Conservation (phyloP, 1,140 invertebrate species). For the Mylabris phalerata region DNA sequence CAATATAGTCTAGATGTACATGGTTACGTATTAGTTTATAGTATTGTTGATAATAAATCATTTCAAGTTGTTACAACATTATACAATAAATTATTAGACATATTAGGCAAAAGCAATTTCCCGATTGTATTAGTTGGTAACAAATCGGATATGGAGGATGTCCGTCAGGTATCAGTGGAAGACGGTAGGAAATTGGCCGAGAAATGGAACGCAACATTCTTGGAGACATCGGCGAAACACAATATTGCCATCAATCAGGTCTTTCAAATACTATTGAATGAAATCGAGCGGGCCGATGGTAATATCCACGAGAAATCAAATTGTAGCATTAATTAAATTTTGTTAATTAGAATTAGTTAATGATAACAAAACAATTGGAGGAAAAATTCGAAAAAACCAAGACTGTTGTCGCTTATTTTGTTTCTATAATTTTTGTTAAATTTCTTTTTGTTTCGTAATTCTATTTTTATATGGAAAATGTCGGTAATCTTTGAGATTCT, state of each 20-base stretch:
- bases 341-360: no score
- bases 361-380: no score
- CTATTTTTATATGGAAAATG: no score
- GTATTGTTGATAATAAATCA: slow-evolving; percentile 90
- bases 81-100: slow-evolving; percentile 93
- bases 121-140: slow-evolving; percentile 95
- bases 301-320: slow-evolving; percentile 75
- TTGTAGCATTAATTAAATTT: slow-evolving; percentile 43
- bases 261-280: slow-evolving; percentile 77
- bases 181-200: slow-evolving; percentile 90
- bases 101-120: slow-evolving; percentile 91
- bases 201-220: slow-evolving; percentile 89
- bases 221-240: slow-evolving; percentile 95
- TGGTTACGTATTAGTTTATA: slow-evolving; percentile 96
- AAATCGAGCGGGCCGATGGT: slow-evolving; percentile 88
- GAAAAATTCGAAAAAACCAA: no score
- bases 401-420: no score
- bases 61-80: slow-evolving; percentile 97
- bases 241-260: slow-evolving; percentile 69
- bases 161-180: slow-evolving; percentile 81
- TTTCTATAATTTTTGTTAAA: no score
- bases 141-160: slow-evolving; percentile 92
- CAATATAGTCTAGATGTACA: slow-evolving; percentile 98
- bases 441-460: no score
- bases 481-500: no score